phyloP scores from a whole-genome alignment of 2,797 vertebrate species.

The Sebastiscus tertius region DNA sequence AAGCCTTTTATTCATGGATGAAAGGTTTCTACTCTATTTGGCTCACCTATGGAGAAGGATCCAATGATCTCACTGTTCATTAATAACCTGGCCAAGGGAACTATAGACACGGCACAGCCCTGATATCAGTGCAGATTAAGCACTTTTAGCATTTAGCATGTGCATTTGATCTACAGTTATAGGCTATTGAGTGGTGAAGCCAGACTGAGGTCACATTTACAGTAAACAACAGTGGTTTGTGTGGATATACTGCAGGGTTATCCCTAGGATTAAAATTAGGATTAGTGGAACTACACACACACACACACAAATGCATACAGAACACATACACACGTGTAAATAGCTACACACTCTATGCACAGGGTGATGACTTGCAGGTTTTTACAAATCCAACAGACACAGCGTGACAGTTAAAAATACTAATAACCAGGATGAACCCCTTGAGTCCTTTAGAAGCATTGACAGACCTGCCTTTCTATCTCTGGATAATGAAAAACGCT shows the following conservation, averaged over 20 bases:
- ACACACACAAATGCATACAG: background rate
- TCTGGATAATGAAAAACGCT: constrained; percentile 22
- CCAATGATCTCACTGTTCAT: constrained; percentile 30
- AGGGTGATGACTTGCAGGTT: background rate
- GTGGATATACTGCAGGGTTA: constrained; percentile 17
- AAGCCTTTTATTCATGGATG: constrained; percentile 71
- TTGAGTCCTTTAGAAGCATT: background rate
- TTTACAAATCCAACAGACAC: constrained; percentile 14
- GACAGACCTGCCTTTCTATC: constrained; percentile 9
- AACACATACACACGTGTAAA: background rate
- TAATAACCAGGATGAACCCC: background rate
- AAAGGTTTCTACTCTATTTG: constrained; percentile 56
- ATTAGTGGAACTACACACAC: background rate
- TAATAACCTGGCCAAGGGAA: constrained; percentile 43
- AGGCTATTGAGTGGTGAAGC: background rate
- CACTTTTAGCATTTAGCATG: background rate
- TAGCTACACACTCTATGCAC: background rate
- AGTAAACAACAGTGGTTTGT: constrained; percentile 16
- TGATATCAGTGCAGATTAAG: constrained; percentile 8
- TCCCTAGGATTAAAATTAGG: constrained; percentile 33
- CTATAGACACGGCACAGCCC: background rate
- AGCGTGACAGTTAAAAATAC: background rate
- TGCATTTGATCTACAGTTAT: constrained; percentile 2
- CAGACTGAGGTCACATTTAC: constrained; percentile 37
- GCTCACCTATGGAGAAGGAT: constrained; percentile 57